These are phyloP conservation scores for Penaeus indicus DNA, from an alignment of 1,140 invertebrate genomes.

Conservation along the genomic window DNA sequence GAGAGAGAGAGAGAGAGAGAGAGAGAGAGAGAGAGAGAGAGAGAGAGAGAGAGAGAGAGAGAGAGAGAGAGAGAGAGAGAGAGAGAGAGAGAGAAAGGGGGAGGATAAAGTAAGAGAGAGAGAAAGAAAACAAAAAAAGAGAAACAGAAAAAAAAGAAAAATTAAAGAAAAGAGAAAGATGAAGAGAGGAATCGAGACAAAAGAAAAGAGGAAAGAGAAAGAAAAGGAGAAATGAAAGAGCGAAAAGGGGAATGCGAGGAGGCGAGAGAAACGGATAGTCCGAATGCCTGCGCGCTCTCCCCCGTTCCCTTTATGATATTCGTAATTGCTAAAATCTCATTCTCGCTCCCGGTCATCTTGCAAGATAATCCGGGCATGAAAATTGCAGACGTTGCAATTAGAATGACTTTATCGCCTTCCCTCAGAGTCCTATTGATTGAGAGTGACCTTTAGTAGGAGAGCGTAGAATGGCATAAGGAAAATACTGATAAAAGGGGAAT, in stretches of 20 bases:
- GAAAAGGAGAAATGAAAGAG: background rate
- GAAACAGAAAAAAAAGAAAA: background rate
- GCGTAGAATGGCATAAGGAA: too few species aligned
- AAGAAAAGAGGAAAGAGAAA: background rate
- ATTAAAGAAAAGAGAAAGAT: too few species aligned
- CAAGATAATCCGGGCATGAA: too few species aligned
- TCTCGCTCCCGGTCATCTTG: background rate
- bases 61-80: background rate
- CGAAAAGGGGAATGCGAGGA: too few species aligned
- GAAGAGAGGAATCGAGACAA: background rate
- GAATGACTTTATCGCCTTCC: too few species aligned
- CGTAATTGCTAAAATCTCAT: background rate
- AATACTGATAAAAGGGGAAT: too few species aligned
- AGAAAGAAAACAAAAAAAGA: background rate
- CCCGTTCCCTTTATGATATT: background rate
- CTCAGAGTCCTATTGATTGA: too few species aligned
- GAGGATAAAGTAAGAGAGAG: background rate
- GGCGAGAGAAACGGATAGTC: too few species aligned
- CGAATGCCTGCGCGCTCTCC: too few species aligned
- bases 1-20: constrained; percentile 4
- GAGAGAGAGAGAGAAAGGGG: background rate
- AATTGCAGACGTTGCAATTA: too few species aligned
- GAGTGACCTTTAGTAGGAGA: too few species aligned
- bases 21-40: background rate
- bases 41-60: background rate